Percentiles rank a stretch among this genome's conserved stretches.
Conservation (phyloP, 2,113 vertebrate species). For the Neolamprologus kungweensis region DNA sequence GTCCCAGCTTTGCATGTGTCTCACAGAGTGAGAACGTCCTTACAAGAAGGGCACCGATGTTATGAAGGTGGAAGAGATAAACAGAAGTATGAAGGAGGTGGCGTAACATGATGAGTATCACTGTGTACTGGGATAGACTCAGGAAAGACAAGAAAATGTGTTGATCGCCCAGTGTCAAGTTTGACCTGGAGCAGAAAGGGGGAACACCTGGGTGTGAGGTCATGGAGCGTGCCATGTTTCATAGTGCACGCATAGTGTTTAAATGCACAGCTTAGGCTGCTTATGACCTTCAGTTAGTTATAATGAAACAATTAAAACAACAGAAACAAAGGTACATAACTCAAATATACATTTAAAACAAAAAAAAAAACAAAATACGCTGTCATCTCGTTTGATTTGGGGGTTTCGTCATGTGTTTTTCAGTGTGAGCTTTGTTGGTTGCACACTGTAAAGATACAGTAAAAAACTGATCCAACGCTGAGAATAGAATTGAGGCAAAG, state of each 20-base stretch:
- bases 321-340: not conserved
- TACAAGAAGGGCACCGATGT: not conserved
- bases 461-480: not conserved
- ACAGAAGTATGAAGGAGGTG: not conserved
- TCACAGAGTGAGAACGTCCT: not conserved
- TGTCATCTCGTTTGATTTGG: not conserved
- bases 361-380: not conserved
- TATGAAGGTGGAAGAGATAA: not conserved
- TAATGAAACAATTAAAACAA: not conserved
- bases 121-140: not conserved
- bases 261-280: not conserved
- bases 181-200: constrained; percentile 29
- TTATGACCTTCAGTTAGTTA: not conserved
- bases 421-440: not conserved
- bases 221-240: not conserved
- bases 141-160: not conserved
- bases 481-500: not conserved
- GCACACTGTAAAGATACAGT: not conserved
- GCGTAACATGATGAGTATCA: not conserved
- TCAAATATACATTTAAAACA: not conserved
- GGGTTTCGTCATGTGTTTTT: not conserved
- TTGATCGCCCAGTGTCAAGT: constrained; percentile 20
- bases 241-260: not conserved
- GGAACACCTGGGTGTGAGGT: constrained; percentile 56
- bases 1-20: not conserved